Evolutionary conservation across 2,888 invertebrate species (phyloP), one percentile per base, ranked within the genome.

Genomic region (Coecobrya sp.): DNA sequence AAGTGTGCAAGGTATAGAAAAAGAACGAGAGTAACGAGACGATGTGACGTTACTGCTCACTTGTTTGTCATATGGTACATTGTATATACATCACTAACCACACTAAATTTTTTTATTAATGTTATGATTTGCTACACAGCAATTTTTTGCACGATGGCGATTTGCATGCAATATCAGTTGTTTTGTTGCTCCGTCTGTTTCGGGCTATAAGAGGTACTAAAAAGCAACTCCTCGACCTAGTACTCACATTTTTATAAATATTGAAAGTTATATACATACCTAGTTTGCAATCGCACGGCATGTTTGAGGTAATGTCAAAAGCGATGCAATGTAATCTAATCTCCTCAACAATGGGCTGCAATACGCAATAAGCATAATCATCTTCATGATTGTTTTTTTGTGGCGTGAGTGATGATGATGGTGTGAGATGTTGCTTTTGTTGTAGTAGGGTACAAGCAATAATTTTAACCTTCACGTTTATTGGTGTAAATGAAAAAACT

Each of bases 391-490:
- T 68, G 68, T 68, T 30, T 68, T 3, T n/a, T n/a, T n/a, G n/a
- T 68, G 30, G 68, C 13, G 30, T 68, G 68, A 27, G 30, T 30
- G 30, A 68, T 27, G 68, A 68, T 30, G 68, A 59, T n/a, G 68
- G 27, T 68, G 42, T 0, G 65, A 10, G 3, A n/a, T 36, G 73
- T 42, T 8, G n/a, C 13, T 55, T n/a, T n/a, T 55, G 55, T 19
- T 55, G 55, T 55, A 36, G n/a, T 73, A n/a, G 36, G 16, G 13
- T 49, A 30, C 45, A 49, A 84, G 89, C 89, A 89, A 89, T 89
- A 89, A 85, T 85, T 89, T 76, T 76, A 89, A 89, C 89, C 89
- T 89, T 89, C 84, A 55, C 45, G 52, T 89, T 89, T 89, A 73
- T 27, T 85, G 82, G 36, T 36, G 82, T 55, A 62, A 86, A 70